These are phyloP conservation scores for Apis mellifera DNA, from an alignment of 1,140 invertebrate species.

Conservation along the genomic window Amel_HAv3.1 CM009944.2:8076001-8076500, in stretches of 20 bases:
- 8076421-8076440: conserved; percentile 50
- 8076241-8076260: neutral
- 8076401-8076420: conserved; percentile 50
- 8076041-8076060: neutral
- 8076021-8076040: too few species aligned
- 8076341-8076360: conserved; percentile 70
- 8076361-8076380: conserved; percentile 68
- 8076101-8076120: neutral
- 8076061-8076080: neutral
- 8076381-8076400: conserved; percentile 54
- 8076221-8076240: neutral
- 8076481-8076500: conserved; percentile 36
- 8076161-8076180: conserved; percentile 21
- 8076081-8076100: neutral
- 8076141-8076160: neutral
- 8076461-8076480: conserved; percentile 39
- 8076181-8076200: too few species aligned
- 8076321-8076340: conserved; percentile 74
- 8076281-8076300: conserved; percentile 74
- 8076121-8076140: conserved; percentile 1
- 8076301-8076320: conserved; percentile 72
- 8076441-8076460: conserved; percentile 41
- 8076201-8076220: neutral
- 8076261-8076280: conserved; percentile 75
- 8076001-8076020: conserved; percentile 26